Conservation (phyloP, 2,888 invertebrate genomes). For the Drosophila austrosaltans region DNA sequence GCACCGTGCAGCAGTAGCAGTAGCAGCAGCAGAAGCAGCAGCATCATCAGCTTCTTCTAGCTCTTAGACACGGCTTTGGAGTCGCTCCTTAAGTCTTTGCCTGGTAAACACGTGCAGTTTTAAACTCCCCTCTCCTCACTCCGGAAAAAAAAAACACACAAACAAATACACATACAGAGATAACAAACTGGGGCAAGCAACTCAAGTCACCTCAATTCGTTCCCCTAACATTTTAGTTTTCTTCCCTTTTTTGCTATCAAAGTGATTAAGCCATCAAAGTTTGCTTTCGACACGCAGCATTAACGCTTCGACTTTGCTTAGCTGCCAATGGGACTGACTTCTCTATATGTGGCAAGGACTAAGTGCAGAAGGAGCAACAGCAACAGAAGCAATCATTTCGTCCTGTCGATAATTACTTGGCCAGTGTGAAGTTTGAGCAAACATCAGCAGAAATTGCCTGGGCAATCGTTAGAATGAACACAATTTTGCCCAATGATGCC, state of each 20-base stretch:
- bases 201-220: not conserved
- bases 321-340: conserved; percentile 21
- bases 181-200: conserved; percentile 43
- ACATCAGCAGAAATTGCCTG: conserved; percentile 75
- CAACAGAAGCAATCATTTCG: conserved; percentile 27
- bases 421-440: conserved; percentile 59
- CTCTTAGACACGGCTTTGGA: conserved; percentile 51
- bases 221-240: not conserved
- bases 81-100: conserved; percentile 43
- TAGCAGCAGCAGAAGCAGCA: conserved; percentile 39
- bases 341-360: conserved; percentile 18
- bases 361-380: conserved; percentile 30
- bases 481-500: conserved; percentile 1
- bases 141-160: conserved; percentile 35
- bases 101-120: conserved; percentile 67
- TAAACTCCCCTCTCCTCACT: conserved; percentile 29
- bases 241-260: conserved; percentile 40
- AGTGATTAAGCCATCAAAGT: conserved; percentile 78
- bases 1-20: conserved; percentile 42
- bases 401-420: conserved; percentile 74
- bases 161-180: conserved; percentile 43
- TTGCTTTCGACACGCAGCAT: conserved; percentile 76
- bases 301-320: conserved; percentile 63
- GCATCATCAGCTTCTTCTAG: conserved; percentile 48
- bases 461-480: conserved; percentile 25